These are phyloP conservation scores for Pseudopodoces humilis DNA, from an alignment of 2,113 vertebrate genomes.

Conservation along the genomic window DNA sequence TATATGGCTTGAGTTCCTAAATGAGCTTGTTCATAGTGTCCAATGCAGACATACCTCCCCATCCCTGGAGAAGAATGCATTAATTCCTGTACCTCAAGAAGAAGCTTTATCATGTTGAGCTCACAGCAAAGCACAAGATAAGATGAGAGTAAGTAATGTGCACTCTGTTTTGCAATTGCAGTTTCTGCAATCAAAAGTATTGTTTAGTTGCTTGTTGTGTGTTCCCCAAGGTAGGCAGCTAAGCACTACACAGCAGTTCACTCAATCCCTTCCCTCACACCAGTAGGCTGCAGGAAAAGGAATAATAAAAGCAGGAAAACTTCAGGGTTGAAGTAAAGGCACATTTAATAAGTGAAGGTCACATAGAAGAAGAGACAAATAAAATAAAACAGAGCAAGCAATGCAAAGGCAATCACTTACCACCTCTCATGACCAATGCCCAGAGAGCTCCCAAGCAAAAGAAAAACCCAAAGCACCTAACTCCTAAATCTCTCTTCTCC, in stretches of 20 bases:
- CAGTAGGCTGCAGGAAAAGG: fast-evolving
- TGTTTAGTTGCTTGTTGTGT: not conserved
- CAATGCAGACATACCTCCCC: not conserved
- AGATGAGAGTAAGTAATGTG: not conserved
- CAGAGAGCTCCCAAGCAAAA: not conserved
- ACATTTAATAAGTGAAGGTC: not conserved
- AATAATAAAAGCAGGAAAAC: not conserved
- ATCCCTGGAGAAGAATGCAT: not conserved
- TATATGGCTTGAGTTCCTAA: not conserved
- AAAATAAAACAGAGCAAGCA: not conserved
- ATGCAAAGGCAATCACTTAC: not conserved
- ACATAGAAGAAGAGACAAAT: not conserved
- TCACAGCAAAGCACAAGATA: not conserved
- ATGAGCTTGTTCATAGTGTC: not conserved
- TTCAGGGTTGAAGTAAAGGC: not conserved
- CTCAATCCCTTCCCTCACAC: not conserved
- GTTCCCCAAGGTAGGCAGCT: not conserved
- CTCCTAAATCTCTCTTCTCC: not conserved
- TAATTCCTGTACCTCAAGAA: not conserved
- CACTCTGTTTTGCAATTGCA: not conserved
- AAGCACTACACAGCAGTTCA: fast-evolving
- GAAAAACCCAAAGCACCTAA: not conserved
- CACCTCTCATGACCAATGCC: fast-evolving
- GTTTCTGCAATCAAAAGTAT: not conserved
- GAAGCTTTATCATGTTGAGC: not conserved